Percentiles rank a stretch among this genome's conserved stretches.
Conservation (phyloP, 2,797 vertebrate genomes). For the Botia almorhae region DNA sequence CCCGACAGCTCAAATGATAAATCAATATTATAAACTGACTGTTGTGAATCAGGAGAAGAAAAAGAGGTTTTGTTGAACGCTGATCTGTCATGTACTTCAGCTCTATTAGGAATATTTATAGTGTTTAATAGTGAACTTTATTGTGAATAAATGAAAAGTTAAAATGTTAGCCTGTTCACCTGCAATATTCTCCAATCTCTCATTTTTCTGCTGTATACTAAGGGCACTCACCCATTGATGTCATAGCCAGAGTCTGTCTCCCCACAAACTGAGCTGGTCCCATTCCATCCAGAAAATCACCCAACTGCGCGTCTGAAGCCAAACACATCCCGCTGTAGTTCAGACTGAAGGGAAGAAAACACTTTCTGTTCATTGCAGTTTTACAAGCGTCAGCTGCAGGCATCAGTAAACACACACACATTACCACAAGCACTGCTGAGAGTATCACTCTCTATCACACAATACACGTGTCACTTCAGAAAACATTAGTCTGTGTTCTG, state of each 20-base stretch:
- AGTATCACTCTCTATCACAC: constrained; percentile 22
- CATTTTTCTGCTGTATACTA: not conserved
- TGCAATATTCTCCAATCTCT: no score
- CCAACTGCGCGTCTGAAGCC: constrained; percentile 87
- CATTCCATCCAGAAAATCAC: constrained; percentile 90
- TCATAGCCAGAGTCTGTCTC: constrained; percentile 88
- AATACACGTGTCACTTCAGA: constrained; percentile 28
- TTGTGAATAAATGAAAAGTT: no score
- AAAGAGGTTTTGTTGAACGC: no score
- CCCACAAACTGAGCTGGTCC: constrained; percentile 89
- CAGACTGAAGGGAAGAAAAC: constrained; percentile 77
- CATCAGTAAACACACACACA: constrained; percentile 26
- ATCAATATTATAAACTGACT: no score
- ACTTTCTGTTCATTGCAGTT: no score
- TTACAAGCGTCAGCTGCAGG: not conserved
- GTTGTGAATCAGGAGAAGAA: no score
- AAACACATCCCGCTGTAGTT: constrained; percentile 97
- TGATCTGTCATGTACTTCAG: no score
- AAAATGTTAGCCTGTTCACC: no score
- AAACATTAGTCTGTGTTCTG: constrained; percentile 30
- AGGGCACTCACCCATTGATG: constrained; percentile 84
- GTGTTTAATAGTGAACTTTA: not conserved
- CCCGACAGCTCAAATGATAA: no score
- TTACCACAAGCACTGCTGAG: constrained; percentile 22
- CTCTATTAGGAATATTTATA: not conserved